Evolutionary conservation across 1,140 invertebrate genomes (phyloP).

Genomic region (Callitettix versicolor): DNA sequence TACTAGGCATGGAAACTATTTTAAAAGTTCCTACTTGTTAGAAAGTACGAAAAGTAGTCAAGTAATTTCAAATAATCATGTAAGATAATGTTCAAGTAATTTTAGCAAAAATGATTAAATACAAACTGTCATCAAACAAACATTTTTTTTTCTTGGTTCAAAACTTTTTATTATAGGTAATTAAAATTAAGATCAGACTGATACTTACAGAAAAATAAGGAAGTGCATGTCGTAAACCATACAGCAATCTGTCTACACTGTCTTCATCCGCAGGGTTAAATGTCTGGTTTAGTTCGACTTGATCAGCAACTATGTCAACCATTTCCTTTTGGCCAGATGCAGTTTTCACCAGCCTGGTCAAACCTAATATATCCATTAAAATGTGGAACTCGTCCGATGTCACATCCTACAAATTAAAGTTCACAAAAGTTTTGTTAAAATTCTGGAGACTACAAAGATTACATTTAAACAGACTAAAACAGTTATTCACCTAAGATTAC

Average conservation of each 20-base stretch:
- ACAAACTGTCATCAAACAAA: no score
- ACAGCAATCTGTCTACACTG: slow-evolving; percentile 61
- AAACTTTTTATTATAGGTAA: no score
- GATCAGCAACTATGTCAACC: slow-evolving; percentile 70
- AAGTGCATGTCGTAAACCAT: slow-evolving; percentile 72
- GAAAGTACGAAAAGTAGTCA: no score
- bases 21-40: no score
- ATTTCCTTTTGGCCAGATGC: slow-evolving; percentile 75
- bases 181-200: no score
- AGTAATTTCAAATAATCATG: no score
- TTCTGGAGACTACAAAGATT: not conserved
- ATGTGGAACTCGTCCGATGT: slow-evolving; percentile 85
- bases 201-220: slow-evolving; percentile 78
- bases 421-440: no score
- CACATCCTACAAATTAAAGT: slow-evolving; percentile 56
- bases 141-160: no score
- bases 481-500: not conserved
- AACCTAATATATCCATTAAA: slow-evolving; percentile 74
- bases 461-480: not conserved
- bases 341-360: slow-evolving; percentile 68
- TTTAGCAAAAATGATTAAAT: no score
- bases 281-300: slow-evolving; percentile 62
- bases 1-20: no score
- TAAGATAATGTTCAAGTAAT: no score
- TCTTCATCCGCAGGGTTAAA: slow-evolving; percentile 65